Percentiles rank a stretch among this genome's conserved stretches.
Conservation (phyloP, 92 coral and sea anemone genomes). For the Isaurus tuberculatus region DNA sequence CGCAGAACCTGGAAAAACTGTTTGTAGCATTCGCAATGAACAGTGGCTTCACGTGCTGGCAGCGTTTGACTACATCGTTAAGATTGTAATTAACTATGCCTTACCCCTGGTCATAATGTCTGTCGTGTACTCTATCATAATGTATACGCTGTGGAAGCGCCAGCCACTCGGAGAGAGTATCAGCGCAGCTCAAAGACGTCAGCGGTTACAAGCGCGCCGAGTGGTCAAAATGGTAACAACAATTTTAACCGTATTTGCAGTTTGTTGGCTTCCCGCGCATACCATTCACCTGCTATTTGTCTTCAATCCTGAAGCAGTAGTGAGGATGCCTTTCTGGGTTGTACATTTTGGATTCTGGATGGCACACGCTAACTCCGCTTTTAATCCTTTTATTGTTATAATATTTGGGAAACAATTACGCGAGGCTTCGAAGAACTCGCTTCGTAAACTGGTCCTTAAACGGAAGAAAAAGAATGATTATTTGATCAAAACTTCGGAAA, state of each 20-base stretch:
- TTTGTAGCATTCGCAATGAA: neutral
- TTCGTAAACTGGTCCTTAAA: neutral
- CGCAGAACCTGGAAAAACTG: neutral
- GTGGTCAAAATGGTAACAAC: conserved; percentile 43
- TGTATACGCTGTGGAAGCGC: conserved; percentile 14
- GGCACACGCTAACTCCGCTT: conserved; percentile 33
- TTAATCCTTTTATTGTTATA: conserved; percentile 28
- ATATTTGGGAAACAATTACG: conserved; percentile 26
- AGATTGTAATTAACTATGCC: conserved; percentile 11
- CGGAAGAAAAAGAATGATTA: neutral
- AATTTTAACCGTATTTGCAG: conserved; percentile 40
- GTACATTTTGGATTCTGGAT: conserved; percentile 13
- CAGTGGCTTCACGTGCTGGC: conserved; percentile 5
- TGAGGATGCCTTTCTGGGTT: neutral
- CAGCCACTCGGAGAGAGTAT: conserved; percentile 37
- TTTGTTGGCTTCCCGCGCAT: conserved; percentile 43
- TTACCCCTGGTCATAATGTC: conserved; percentile 15
- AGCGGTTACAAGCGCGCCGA: conserved; percentile 36
- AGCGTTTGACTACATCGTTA: conserved; percentile 2
- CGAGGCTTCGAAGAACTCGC: conserved; percentile 28
- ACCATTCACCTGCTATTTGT: conserved; percentile 2
- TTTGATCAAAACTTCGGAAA: conserved; percentile 12
- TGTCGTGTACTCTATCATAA: conserved; percentile 23
- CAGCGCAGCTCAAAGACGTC: conserved; percentile 18
- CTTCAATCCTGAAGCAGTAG: conserved; percentile 11